These are phyloP conservation scores for Alosa alosa DNA, from an alignment of 2,113 vertebrate genomes.

Conservation along the genomic window DNA sequence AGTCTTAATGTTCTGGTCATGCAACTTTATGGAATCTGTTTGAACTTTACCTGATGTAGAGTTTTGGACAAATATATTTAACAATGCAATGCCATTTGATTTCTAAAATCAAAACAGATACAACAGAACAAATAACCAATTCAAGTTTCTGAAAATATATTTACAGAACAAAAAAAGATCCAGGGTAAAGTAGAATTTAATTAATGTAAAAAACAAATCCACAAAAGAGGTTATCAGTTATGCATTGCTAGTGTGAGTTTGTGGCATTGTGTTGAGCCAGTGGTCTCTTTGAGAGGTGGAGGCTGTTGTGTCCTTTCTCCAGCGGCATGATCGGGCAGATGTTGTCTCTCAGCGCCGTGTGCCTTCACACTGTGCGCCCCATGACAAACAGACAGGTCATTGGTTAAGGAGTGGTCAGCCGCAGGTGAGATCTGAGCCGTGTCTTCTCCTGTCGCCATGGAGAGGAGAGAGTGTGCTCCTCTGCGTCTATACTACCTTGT, in stretches of 20 bases:
- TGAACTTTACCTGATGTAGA: background rate
- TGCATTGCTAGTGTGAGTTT: background rate
- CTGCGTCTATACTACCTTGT: constrained; percentile 42
- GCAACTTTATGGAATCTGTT: background rate
- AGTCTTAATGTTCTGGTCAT: background rate
- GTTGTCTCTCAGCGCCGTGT: constrained; percentile 30
- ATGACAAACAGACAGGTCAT: constrained; percentile 48
- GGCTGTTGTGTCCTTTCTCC: constrained; percentile 57
- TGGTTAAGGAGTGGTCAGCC: constrained; percentile 60
- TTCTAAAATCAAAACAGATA: background rate
- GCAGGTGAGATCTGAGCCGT: constrained; percentile 52
- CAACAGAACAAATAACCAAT: background rate
- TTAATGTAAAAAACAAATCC: too few species aligned
- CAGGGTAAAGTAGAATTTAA: too few species aligned
- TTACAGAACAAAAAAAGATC: too few species aligned
- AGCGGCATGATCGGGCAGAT: constrained; percentile 50
- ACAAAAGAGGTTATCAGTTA: background rate
- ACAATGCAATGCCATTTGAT: background rate
- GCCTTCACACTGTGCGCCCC: constrained; percentile 34
- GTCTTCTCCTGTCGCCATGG: constrained; percentile 51
- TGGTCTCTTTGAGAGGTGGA: constrained; percentile 38
- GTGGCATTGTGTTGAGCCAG: background rate
- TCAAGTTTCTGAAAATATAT: too few species aligned
- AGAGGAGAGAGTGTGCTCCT: constrained; percentile 42
- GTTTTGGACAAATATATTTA: background rate